phyloP scores from a whole-genome alignment of 2,888 invertebrate genomes.

The Conistra vaccinii region DNA sequence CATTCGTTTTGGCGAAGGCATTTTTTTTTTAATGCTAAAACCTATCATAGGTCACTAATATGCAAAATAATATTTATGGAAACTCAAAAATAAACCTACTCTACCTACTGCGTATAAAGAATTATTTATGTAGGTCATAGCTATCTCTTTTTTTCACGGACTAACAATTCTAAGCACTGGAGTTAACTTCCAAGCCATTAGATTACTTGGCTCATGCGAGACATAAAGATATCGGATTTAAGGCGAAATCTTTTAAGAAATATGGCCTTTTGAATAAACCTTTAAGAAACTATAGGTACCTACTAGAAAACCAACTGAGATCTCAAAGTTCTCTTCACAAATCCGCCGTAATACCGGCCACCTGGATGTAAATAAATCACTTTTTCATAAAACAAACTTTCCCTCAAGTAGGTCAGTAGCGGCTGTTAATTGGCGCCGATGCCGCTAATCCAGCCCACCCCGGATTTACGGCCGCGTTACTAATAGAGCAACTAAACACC shows the following conservation, averaged over 20 bases:
- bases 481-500: conserved; percentile 63
- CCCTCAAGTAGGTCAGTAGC: conserved; percentile 42
- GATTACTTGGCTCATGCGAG: conserved; percentile 15
- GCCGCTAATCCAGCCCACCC: conserved; percentile 55
- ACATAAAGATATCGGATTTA: conserved; percentile 6
- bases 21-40: not conserved
- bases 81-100: not conserved
- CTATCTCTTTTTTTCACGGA: conserved; percentile 9
- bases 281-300: not conserved
- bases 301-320: not conserved
- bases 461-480: conserved; percentile 55
- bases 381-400: conserved; percentile 58
- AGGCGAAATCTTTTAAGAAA: not conserved
- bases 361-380: conserved; percentile 46
- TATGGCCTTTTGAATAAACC: not conserved
- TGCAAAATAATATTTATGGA: not conserved
- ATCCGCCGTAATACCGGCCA: conserved; percentile 2
- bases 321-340: not conserved
- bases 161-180: conserved; percentile 21
- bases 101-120: not conserved
- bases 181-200: conserved; percentile 32
- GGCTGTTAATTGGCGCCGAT: conserved; percentile 62
- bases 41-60: not conserved
- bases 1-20: not conserved
- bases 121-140: conserved; percentile 1